Conservation (phyloP, 1,140 invertebrate species). For the Macrocentrus cingulum region DNA sequence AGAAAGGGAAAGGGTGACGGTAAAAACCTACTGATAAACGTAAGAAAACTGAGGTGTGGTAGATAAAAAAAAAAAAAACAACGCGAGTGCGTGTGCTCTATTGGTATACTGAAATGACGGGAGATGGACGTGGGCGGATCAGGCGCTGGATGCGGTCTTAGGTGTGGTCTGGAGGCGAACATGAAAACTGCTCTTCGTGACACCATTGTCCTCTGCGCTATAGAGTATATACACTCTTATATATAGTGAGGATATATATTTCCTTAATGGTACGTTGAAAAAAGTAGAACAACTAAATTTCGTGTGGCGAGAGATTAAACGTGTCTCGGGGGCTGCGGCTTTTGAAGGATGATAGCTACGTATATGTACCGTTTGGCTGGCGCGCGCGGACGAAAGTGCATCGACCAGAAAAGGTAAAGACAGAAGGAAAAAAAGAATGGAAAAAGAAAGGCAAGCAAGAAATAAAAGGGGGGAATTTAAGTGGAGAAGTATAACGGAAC, state of each 20-base stretch:
- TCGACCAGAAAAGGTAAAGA: constrained; percentile 17
- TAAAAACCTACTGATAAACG: constrained; percentile 38
- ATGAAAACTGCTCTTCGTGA: constrained; percentile 21
- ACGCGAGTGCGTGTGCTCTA: constrained; percentile 9
- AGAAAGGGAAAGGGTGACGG: constrained; percentile 11
- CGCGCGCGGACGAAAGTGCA: constrained; percentile 20
- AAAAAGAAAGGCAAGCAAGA: constrained; percentile 15
- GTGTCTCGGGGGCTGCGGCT: not conserved
- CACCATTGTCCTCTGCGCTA: constrained; percentile 12
- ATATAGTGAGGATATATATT: not conserved
- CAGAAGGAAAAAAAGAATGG: not conserved
- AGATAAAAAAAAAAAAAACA: constrained; percentile 23
- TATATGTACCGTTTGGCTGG: constrained; percentile 24
- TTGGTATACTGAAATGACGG: not conserved
- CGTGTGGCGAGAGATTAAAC: not conserved
- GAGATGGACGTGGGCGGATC: constrained; percentile 12
- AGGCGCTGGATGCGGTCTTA: constrained; percentile 32
- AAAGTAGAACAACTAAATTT: not conserved
- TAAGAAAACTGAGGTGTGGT: constrained; percentile 45
- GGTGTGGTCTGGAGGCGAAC: constrained; percentile 40
- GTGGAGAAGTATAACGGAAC: constrained; percentile 19
- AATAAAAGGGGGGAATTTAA: constrained; percentile 15
- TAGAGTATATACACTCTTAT: not conserved
- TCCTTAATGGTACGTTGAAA: not conserved
- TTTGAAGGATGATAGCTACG: not conserved